Percentiles rank a stretch among this genome's conserved stretches.
phyloP scores from a whole-genome alignment of 2,888 invertebrate species.

The Smittia aterrima region DNA sequence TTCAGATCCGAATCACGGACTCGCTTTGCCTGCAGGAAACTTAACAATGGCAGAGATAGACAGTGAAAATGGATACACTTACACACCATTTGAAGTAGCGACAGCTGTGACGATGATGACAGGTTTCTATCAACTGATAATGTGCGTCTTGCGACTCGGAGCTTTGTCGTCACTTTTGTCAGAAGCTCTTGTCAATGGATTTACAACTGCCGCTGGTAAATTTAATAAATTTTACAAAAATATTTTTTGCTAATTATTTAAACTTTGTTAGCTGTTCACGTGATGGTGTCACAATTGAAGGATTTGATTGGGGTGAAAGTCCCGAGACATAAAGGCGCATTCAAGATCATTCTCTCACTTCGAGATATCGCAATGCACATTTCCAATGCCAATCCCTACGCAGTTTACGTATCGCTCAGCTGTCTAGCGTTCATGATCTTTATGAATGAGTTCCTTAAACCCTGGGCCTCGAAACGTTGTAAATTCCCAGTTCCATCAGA shows the following conservation, averaged over 20 bases:
- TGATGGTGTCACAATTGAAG: slow-evolving; percentile 66
- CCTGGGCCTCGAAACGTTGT: slow-evolving; percentile 59
- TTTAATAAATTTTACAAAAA: no score
- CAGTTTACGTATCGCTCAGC: slow-evolving; percentile 62
- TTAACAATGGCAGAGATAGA: slow-evolving; percentile 40
- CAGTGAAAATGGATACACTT: slow-evolving; percentile 45
- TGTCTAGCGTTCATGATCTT: slow-evolving; percentile 61
- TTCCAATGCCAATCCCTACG: slow-evolving; percentile 58
- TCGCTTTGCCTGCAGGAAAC: neutral
- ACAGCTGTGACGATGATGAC: slow-evolving; percentile 71
- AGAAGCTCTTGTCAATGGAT: slow-evolving; percentile 68
- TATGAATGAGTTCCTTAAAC: slow-evolving; percentile 66
- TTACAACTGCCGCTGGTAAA: slow-evolving; percentile 48
- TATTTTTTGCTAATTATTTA: no score
- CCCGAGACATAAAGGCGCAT: slow-evolving; percentile 59
- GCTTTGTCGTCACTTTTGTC: slow-evolving; percentile 62
- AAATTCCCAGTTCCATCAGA: slow-evolving; percentile 74
- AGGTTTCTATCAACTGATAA: slow-evolving; percentile 65
- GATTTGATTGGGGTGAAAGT: slow-evolving; percentile 61
- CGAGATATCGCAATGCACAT: slow-evolving; percentile 59
- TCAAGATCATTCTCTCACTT: slow-evolving; percentile 63
- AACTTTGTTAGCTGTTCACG: slow-evolving; percentile 59
- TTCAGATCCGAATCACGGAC: slow-evolving; percentile 48
- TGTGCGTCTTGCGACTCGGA: slow-evolving; percentile 63
- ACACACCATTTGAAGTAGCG: slow-evolving; percentile 66